Evolutionary conservation across 2,888 invertebrate species (phyloP).

Genomic region (Amphipoea lucens): DNA sequence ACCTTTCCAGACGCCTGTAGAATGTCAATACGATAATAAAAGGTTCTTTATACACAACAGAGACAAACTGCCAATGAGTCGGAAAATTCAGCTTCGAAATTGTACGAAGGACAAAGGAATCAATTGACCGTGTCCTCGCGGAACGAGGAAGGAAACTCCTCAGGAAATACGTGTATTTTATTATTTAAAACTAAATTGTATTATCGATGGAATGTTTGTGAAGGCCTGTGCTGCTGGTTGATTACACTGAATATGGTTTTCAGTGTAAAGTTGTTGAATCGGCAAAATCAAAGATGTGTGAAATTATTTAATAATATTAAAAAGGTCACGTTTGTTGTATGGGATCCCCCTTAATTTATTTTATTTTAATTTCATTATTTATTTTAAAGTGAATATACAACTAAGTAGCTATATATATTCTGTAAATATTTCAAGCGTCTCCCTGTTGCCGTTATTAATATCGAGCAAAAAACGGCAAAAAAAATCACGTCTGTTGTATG

Average conservation of each 20-base stretch:
- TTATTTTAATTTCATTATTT: not conserved
- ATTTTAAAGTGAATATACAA: not conserved
- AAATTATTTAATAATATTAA: too few relatives aligned
- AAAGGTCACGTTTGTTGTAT: too few relatives aligned
- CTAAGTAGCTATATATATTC: too few relatives aligned
- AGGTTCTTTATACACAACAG: constrained; percentile 40
- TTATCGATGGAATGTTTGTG: constrained; percentile 2
- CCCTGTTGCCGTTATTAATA: too few relatives aligned
- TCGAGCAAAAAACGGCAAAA: too few relatives aligned
- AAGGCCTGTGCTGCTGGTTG: not conserved
- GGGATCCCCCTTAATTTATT: too few relatives aligned
- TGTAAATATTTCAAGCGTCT: too few relatives aligned
- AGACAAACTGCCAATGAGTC: constrained; percentile 36
- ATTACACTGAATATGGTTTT: not conserved
- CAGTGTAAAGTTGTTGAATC: not conserved
- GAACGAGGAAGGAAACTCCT: constrained; percentile 36
- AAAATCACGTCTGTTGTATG: too few relatives aligned
- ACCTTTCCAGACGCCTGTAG: constrained; percentile 25
- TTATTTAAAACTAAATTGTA: constrained; percentile 48
- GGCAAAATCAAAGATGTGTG: not conserved
- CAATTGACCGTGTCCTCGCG: constrained; percentile 67
- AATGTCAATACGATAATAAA: constrained; percentile 52
- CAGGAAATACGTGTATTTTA: constrained; percentile 23
- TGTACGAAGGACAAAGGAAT: constrained; percentile 64
- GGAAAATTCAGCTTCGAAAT: constrained; percentile 55